Percentiles rank a stretch among this genome's conserved stretches.
Evolutionary conservation across 2,888 invertebrate genomes (phyloP).

Genomic region (Muscina levida): DNA sequence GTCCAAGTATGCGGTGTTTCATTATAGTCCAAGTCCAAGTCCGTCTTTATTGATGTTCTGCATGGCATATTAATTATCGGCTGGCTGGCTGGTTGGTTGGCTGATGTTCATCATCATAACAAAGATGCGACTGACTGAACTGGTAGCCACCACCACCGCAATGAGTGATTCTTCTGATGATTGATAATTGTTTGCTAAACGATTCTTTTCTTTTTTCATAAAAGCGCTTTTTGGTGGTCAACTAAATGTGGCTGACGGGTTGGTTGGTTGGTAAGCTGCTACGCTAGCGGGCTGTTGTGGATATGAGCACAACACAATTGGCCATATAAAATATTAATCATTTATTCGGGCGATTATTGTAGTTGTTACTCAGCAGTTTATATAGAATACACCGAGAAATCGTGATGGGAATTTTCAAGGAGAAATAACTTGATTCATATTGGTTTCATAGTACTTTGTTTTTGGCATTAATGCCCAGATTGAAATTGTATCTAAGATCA

Average conservation of each 20-base stretch:
- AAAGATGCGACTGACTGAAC: slow-evolving; percentile 10
- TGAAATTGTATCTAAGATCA: slow-evolving; percentile 23
- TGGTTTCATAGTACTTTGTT: background rate
- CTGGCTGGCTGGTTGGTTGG: slow-evolving; percentile 47
- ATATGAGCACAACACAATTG: slow-evolving; percentile 22
- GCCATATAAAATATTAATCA: slow-evolving; percentile 43
- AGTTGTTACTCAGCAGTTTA: slow-evolving; percentile 19
- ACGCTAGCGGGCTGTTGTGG: too few relatives aligned
- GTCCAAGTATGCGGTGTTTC: slow-evolving; percentile 39
- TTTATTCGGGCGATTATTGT: slow-evolving; percentile 4
- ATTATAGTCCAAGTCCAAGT: slow-evolving; percentile 29
- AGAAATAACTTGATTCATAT: background rate
- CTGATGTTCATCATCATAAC: slow-evolving; percentile 54
- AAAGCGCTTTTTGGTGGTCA: slow-evolving; percentile 30
- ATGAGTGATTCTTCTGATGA: slow-evolving; percentile 5
- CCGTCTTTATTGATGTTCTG: slow-evolving; percentile 55
- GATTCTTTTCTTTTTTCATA: slow-evolving; percentile 42
- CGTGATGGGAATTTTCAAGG: slow-evolving; percentile 22
- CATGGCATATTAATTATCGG: slow-evolving; percentile 64
- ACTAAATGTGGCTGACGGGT: slow-evolving; percentile 8
- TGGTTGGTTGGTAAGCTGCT: slow-evolving; percentile 34
- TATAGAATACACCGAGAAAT: slow-evolving; percentile 15
- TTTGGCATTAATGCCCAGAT: background rate
- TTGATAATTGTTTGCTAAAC: slow-evolving; percentile 26
- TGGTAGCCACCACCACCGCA: background rate